phyloP scores from a whole-genome alignment of 2,888 invertebrate species.

The Thysanoteuthis rhombus region DNA sequence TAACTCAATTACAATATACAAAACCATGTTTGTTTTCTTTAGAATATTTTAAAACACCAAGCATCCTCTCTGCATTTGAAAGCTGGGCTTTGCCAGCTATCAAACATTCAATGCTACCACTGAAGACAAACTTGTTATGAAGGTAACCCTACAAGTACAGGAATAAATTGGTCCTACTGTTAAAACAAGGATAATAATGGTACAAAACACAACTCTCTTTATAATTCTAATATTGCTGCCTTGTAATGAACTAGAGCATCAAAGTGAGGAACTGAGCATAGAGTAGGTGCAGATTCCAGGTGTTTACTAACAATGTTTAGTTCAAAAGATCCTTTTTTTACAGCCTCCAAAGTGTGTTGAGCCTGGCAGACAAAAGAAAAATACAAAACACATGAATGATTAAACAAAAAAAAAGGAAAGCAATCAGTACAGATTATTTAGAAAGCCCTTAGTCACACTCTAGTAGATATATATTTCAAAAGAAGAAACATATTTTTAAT shows the following conservation, averaged over 20 bases:
- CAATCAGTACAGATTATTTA: background rate
- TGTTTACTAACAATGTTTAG: conserved; percentile 24
- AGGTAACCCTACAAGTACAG: background rate
- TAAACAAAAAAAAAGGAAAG: background rate
- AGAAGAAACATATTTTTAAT: too few species aligned
- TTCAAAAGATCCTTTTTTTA: conserved; percentile 29
- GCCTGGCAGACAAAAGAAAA: conserved; percentile 17
- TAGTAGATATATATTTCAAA: background rate
- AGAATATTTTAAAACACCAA: too few species aligned
- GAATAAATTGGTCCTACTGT: background rate
- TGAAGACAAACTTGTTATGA: too few species aligned
- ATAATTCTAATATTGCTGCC: background rate
- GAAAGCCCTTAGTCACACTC: background rate
- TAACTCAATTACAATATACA: too few species aligned
- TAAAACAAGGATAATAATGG: background rate
- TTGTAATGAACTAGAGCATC: conserved; percentile 13
- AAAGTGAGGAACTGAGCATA: background rate
- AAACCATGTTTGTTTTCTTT: too few species aligned
- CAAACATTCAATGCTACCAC: too few species aligned
- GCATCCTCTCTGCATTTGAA: too few species aligned
- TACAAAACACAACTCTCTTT: background rate
- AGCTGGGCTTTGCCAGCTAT: too few species aligned
- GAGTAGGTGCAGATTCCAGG: background rate
- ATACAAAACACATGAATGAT: background rate
- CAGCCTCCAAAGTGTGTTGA: conserved; percentile 20